Percentiles rank a stretch among this genome's conserved stretches.
Evolutionary conservation across 1,140 invertebrate species (phyloP).

Genomic region (Drosophila azteca): DNA sequence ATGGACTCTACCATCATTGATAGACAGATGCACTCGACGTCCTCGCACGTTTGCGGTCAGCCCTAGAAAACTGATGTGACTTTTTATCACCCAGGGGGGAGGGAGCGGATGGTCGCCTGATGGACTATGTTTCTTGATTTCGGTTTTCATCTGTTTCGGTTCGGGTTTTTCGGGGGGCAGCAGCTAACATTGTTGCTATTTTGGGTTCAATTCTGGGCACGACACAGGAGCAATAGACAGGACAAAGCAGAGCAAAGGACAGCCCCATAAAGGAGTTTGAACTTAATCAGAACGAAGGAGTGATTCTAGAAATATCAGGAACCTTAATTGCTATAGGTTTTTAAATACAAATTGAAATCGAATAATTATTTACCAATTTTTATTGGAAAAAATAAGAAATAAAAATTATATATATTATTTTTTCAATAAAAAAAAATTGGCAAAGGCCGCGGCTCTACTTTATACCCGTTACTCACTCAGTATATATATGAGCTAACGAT

Average conservation of each 20-base stretch:
- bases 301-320: too few relatives aligned
- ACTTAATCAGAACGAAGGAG: neutral
- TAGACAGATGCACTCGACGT: constrained; percentile 50
- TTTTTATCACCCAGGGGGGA: constrained; percentile 42
- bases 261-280: neutral
- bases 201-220: neutral
- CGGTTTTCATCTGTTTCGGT: constrained; percentile 44
- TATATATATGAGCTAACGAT: too few relatives aligned
- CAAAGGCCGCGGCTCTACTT: too few relatives aligned
- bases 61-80: constrained; percentile 71
- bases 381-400: too few relatives aligned
- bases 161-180: constrained; percentile 9
- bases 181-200: constrained; percentile 41
- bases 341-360: too few relatives aligned
- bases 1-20: neutral
- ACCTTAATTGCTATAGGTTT: too few relatives aligned
- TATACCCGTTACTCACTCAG: too few relatives aligned
- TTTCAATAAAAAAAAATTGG: too few relatives aligned
- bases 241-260: neutral
- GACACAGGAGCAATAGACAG: neutral
- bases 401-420: too few relatives aligned
- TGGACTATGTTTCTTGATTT: constrained; percentile 74
- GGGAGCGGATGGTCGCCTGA: constrained; percentile 13
- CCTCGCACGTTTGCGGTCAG: constrained; percentile 74
- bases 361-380: too few relatives aligned